Percentiles rank a stretch among this genome's conserved stretches.
These are phyloP conservation scores for Odocoileus virginianus DNA, from an alignment of 2,113 vertebrate genomes.

Conservation along the genomic window DNA sequence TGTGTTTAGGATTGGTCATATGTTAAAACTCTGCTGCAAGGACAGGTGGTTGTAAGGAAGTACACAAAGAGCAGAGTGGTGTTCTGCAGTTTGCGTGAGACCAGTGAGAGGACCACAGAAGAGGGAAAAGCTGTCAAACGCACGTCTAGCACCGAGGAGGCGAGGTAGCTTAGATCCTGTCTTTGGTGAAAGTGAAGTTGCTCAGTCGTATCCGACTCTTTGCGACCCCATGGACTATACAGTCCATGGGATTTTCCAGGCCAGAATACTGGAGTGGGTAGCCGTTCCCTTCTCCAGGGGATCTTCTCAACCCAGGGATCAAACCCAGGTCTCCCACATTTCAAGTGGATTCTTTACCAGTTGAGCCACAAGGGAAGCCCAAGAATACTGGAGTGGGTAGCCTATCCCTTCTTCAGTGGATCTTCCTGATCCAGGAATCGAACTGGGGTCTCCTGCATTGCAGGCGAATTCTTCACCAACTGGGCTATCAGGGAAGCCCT, in stretches of 20 bases:
- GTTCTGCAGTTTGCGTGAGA: neutral
- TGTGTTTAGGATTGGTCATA: neutral
- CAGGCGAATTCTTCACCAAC: neutral
- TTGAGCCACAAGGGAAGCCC: neutral
- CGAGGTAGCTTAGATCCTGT: neutral
- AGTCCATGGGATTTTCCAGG: neutral
- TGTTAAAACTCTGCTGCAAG: conserved; percentile 1
- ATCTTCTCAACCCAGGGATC: neutral
- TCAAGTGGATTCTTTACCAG: neutral
- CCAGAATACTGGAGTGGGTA: neutral
- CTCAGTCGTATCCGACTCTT: neutral
- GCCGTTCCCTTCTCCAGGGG: neutral
- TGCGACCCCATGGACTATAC: neutral
- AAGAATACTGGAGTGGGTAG: neutral
- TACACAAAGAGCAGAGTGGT: neutral
- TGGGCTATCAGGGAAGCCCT: neutral
- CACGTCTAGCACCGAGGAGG: neutral
- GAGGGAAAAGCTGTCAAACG: neutral
- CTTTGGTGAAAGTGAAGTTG: neutral
- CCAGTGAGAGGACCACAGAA: neutral
- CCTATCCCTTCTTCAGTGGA: neutral
- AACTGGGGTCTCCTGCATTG: neutral
- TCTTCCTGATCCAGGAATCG: neutral
- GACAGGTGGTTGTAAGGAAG: neutral
- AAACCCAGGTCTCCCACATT: neutral